phyloP scores from a whole-genome alignment of 2,888 invertebrate species.

The Drosophila seclusa region DNA sequence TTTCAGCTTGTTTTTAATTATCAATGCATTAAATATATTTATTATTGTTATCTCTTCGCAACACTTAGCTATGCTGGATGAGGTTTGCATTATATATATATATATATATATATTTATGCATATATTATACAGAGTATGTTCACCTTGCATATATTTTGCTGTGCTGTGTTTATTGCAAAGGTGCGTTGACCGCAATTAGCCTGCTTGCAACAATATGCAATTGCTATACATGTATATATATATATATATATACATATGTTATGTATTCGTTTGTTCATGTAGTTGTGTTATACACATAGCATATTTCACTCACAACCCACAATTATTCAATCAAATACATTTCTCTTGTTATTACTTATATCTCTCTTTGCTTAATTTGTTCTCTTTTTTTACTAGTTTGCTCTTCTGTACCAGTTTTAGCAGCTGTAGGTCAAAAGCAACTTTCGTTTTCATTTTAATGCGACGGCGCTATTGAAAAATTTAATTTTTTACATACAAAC shows the following conservation, averaged over 20 bases:
- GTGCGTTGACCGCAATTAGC: slow-evolving; percentile 58
- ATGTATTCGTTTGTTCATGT: slow-evolving; percentile 1
- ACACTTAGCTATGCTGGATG: slow-evolving; percentile 9
- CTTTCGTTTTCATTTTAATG: slow-evolving; percentile 70
- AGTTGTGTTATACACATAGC: slow-evolving; percentile 2
- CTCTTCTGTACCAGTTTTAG: slow-evolving; percentile 53
- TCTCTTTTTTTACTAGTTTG: slow-evolving; percentile 24
- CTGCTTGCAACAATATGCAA: slow-evolving; percentile 30
- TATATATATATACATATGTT: neutral
- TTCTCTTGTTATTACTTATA: slow-evolving; percentile 17
- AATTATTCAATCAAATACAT: slow-evolving; percentile 12
- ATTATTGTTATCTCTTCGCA: slow-evolving; percentile 28
- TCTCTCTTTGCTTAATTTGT: slow-evolving; percentile 4
- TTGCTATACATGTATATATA: neutral
- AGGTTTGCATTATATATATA: slow-evolving; percentile 10
- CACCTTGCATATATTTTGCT: slow-evolving; percentile 17
- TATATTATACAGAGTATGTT: slow-evolving; percentile 10
- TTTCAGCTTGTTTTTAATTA: slow-evolving; percentile 45
- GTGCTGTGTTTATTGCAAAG: slow-evolving; percentile 35
- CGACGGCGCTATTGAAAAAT: slow-evolving; percentile 53
- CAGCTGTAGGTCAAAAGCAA: slow-evolving; percentile 60
- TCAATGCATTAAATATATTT: slow-evolving; percentile 17
- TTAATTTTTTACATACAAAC: neutral
- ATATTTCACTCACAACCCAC: slow-evolving; percentile 13
- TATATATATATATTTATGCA: neutral